These are phyloP conservation scores for Pipra filicauda DNA, from an alignment of 2,113 vertebrate genomes.

Conservation along the genomic window DNA sequence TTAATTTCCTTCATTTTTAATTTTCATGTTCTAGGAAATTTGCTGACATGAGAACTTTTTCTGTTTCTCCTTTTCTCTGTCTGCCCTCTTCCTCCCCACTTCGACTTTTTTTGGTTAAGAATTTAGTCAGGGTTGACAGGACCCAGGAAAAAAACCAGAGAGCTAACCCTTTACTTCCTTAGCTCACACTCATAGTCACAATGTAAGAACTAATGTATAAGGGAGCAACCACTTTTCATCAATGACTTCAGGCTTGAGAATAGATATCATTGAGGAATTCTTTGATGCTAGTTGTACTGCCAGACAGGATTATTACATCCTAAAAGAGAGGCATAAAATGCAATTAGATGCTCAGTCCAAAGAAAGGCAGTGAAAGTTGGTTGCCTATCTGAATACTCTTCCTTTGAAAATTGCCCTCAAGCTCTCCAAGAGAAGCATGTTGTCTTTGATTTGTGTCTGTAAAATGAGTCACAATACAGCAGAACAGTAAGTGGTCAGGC, in stretches of 20 bases:
- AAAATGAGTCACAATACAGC: background rate
- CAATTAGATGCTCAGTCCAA: background rate
- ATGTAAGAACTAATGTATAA: background rate
- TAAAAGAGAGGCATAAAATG: background rate
- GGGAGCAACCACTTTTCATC: background rate
- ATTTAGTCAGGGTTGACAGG: background rate
- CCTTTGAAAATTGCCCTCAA: background rate
- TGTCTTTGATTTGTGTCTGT: background rate
- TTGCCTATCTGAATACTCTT: background rate
- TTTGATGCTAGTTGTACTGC: background rate
- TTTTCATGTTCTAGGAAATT: constrained; percentile 50
- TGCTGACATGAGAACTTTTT: background rate
- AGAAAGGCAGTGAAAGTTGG: background rate
- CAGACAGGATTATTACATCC: background rate
- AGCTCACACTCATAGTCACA: background rate
- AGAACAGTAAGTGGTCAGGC: background rate
- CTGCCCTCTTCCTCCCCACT: background rate
- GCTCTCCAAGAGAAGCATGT: background rate
- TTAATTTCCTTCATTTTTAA: constrained; percentile 65
- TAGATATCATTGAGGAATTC: background rate
- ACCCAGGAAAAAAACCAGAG: background rate
- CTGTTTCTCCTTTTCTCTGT: background rate
- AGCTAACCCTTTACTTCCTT: background rate
- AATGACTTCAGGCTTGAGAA: background rate
- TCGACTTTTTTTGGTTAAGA: background rate